Base-by-base conservation (phyloP, 2,113 vertebrate species). In the Callopanchax toddi region DNA sequence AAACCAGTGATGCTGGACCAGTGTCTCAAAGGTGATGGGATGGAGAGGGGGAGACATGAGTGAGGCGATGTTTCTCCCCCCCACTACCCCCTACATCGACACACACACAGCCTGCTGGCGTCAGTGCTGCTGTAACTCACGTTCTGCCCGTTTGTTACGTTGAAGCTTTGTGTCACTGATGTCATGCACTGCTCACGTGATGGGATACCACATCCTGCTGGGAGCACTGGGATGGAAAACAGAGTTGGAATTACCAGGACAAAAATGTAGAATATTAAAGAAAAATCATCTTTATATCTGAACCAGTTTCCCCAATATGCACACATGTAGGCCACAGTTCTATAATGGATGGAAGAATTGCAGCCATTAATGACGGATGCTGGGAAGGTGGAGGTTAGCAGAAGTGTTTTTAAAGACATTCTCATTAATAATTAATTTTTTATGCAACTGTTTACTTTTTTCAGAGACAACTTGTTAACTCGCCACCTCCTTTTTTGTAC, bases 51-150 rank as follows among this genome's bases (percentile, higher is more conserved):
- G 49, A 26, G 60, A 55, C 46, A 44, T 71, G 60, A 73, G 71
- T 71, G 66, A 52, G 60, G 60, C 39, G 34, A 32, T 36, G 59
- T 86, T 88, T 11, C 18, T 11, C 9, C 11, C 29, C n/a, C n/a
- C 11, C 22, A 5, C 20, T 10, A 4, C 8, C 23, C 1, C 22
- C 15, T 29, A 32, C 62, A 37, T 61, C 67, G 67, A 40, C 64
- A 73, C 60, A 36, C 50, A 11, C 36, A 42, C 54, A 48, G 8
- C 37, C n/a, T 56, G 73, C 68, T 79, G 81, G 76, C 75, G 56
- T 92, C 91, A 90, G 78, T 22, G 88, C 88, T 89, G 44, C 89
- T 91, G 93, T 84, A 26, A 55, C 76, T 87, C 68, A 70, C 43
- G n/a, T 81, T 11, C 83, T 85, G 91, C 89, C 93, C 89, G 83